Percentiles rank a stretch among this genome's conserved stretches.
phyloP scores from a whole-genome alignment of 2,888 invertebrate species.

The Noctua fimbriata region DNA sequence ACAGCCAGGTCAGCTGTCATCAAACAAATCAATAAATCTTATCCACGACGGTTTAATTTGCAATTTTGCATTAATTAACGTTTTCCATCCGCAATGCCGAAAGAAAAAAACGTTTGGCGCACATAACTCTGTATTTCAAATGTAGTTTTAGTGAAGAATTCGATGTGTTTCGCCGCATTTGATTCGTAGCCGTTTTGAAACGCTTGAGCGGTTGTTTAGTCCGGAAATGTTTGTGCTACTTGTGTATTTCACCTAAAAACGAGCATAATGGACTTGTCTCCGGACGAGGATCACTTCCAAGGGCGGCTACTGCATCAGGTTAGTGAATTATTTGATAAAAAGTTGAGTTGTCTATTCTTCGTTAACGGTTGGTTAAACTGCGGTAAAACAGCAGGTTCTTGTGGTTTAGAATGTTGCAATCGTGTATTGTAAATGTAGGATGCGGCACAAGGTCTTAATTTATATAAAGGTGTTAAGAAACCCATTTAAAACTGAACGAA shows the following conservation, averaged over 20 bases:
- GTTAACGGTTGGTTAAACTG: background rate
- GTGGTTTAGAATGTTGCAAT: slow-evolving; percentile 40
- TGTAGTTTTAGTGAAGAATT: slow-evolving; percentile 48
- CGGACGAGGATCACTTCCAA: slow-evolving; percentile 95
- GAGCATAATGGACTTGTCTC: slow-evolving; percentile 91
- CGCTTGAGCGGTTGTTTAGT: slow-evolving; percentile 79
- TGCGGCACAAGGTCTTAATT: slow-evolving; percentile 55
- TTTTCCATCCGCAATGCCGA: slow-evolving; percentile 43
- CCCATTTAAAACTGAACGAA: background rate
- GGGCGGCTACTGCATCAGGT: slow-evolving; percentile 95
- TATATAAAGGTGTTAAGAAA: background rate
- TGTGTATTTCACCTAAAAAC: slow-evolving; percentile 69
- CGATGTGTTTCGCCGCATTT: slow-evolving; percentile 40
- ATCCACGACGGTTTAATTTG: slow-evolving; percentile 37
- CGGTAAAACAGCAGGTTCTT: slow-evolving; percentile 1
- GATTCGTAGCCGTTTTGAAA: slow-evolving; percentile 70
- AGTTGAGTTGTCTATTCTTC: slow-evolving; percentile 8
- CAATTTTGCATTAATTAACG: slow-evolving; percentile 53
- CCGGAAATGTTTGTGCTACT: slow-evolving; percentile 80
- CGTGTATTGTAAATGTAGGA: slow-evolving; percentile 55
- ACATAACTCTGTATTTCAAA: slow-evolving; percentile 40
- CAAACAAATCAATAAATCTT: slow-evolving; percentile 63
- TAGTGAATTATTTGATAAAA: slow-evolving; percentile 50
- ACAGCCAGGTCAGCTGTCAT: slow-evolving; percentile 55
- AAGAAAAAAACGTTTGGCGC: slow-evolving; percentile 31